These are phyloP conservation scores for Pachyseris speciosa DNA, from an alignment of 64 coral and sea anemone genomes.

Conservation along the genomic window DNA sequence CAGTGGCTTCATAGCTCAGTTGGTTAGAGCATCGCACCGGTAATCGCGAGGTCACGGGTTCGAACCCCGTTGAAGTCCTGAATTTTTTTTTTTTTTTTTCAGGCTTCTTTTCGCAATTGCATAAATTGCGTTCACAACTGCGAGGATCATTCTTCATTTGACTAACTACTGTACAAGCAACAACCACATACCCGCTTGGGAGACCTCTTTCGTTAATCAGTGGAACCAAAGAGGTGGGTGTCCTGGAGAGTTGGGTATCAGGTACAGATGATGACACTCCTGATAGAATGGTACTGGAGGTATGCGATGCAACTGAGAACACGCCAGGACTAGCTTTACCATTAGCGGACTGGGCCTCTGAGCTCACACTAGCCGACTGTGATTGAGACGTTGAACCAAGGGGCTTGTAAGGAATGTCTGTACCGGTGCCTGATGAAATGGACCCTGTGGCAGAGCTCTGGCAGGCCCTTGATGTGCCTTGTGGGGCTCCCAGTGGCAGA, in stretches of 20 bases:
- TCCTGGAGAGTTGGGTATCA: conserved; percentile 51
- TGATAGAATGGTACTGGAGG: conserved; percentile 69
- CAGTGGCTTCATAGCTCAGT: no score
- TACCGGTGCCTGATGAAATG: conserved; percentile 63
- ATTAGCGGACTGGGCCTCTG: conserved; percentile 60
- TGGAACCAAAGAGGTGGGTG: conserved; percentile 68
- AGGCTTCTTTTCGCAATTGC: no score
- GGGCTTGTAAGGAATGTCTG: conserved; percentile 90
- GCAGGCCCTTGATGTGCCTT: conserved; percentile 76
- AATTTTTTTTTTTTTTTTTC: no score
- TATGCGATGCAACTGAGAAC: conserved; percentile 20
- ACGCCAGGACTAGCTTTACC: conserved; percentile 50
- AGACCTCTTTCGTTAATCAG: conserved; percentile 93
- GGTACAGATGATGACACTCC: conserved; percentile 48
- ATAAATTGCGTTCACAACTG: no score
- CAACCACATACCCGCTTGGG: conserved; percentile 81
- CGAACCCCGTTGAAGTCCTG: no score
- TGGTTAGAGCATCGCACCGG: no score
- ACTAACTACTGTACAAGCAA: neutral
- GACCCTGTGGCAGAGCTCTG: conserved; percentile 85
- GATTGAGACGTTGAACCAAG: conserved; percentile 74
- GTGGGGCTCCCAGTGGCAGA: neutral
- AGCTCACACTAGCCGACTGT: conserved; percentile 71
- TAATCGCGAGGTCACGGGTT: no score
- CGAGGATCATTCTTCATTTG: no score